These are phyloP conservation scores for Luperina nickerlii DNA, from an alignment of 2,888 invertebrate genomes.

Conservation along the genomic window DNA sequence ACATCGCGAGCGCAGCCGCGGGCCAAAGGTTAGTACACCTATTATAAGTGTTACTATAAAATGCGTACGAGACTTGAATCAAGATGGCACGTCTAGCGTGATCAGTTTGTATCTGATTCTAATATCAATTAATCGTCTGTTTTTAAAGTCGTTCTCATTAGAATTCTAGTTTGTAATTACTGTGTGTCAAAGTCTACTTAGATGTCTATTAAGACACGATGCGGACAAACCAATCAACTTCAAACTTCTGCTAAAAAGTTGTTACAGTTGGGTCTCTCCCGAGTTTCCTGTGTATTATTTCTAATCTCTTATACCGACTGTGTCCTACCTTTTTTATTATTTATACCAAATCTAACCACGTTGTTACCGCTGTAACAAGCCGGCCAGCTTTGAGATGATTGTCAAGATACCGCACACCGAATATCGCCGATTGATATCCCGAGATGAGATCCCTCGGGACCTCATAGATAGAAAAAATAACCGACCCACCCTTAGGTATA, in stretches of 20 bases:
- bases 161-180: slow-evolving; percentile 12
- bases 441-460: slow-evolving; percentile 80
- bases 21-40: not conserved
- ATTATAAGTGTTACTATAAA: not conserved
- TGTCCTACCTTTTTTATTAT: slow-evolving; percentile 57
- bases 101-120: slow-evolving; percentile 36
- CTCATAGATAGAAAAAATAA: slow-evolving; percentile 70
- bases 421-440: slow-evolving; percentile 86
- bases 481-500: slow-evolving; percentile 73
- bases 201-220: not conserved
- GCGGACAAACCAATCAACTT: not conserved
- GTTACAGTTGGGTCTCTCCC: not conserved
- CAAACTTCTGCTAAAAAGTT: not conserved
- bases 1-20: not conserved
- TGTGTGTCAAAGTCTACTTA: not conserved
- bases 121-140: slow-evolving; percentile 31
- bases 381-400: slow-evolving; percentile 77
- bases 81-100: slow-evolving; percentile 7
- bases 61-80: slow-evolving; percentile 33
- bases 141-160: slow-evolving; percentile 29
- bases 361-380: slow-evolving; percentile 67
- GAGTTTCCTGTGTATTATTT: slow-evolving; percentile 12
- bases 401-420: slow-evolving; percentile 79
- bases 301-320: slow-evolving; percentile 25
- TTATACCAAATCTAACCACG: slow-evolving; percentile 67